Evolutionary conservation across 1,140 invertebrate species (phyloP), one percentile per base, ranked within the genome.

Genomic region (Pinna nobilis): DNA sequence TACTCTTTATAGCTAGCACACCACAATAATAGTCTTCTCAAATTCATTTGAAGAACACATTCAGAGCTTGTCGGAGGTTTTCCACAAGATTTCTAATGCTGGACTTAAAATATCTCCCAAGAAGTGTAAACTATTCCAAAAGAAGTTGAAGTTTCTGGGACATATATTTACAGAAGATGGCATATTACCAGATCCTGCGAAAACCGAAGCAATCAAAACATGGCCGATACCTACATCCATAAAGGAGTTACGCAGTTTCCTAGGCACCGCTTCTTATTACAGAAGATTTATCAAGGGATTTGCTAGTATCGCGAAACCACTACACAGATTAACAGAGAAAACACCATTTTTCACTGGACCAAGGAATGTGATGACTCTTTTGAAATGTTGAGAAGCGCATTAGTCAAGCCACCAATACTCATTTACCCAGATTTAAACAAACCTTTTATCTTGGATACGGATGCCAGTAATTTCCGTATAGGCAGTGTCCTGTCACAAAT

Each of bases 181-280:
- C 4, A 65, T 87, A n/a, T 51, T 41, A 20, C 76, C 81, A 15
- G 76, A 84, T 71, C 74, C 68, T 30, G 70, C 69, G 0, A 89
- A 89, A 70, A 18, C 87, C 9, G 41, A 74, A 61, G 74, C 79
- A n/a, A 75, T 89, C 18, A 61, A 64, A 39, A 51, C 83, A 13
- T 85, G 77, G 69, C 84, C 82, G 35, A 68, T n/a, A 33, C 88
- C 88, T 28, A 81, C 11, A n/a, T 79, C 68, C 47, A 28, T 84
- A 0, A 81, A 75, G 30, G 73, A 83, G 11, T 28, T 89, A 3
- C 41, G 76, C 70, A 44, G 64, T 15, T 89, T 88, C 65, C 39
- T 87, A 15, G 84, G 86, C 5, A 39, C 70, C 9, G 66, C 64
- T 9, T 66, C 65, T 2, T 86, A 79, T 55, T 86, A 84, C 66